phyloP scores from a whole-genome alignment of 1,140 invertebrate genomes.

The Lasioglossum albipes region DNA sequence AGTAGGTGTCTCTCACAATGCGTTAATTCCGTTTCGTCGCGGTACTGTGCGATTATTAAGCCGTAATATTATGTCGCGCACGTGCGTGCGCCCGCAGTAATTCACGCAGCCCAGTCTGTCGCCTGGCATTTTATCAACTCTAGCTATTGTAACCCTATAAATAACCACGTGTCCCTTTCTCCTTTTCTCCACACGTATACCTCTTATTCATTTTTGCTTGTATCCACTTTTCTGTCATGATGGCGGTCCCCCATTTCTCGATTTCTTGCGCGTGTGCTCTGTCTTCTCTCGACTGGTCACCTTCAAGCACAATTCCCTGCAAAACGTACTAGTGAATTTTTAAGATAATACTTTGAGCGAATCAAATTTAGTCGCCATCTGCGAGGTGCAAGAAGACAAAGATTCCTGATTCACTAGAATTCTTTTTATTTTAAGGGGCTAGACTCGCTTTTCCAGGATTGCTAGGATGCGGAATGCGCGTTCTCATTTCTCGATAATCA shows the following conservation, averaged over 20 bases:
- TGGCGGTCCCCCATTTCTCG: neutral
- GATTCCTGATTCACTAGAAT: too few relatives aligned
- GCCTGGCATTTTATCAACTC: slow-evolving; percentile 70
- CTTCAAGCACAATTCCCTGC: too few relatives aligned
- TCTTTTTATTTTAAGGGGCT: too few relatives aligned
- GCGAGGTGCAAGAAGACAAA: too few relatives aligned
- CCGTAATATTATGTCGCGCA: slow-evolving; percentile 44
- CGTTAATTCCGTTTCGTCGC: neutral
- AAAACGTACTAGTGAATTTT: too few relatives aligned
- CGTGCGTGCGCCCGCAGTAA: slow-evolving; percentile 59
- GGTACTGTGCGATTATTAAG: slow-evolving; percentile 3
- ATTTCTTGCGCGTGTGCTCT: neutral
- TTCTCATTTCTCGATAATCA: too few relatives aligned
- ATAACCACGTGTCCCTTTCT: slow-evolving; percentile 55
- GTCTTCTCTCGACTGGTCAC: neutral
- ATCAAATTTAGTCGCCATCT: too few relatives aligned
- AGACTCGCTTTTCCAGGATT: too few relatives aligned
- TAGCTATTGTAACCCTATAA: slow-evolving; percentile 74
- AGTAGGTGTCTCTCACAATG: neutral
- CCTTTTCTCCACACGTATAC: neutral
- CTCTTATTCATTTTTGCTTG: slow-evolving; percentile 7
- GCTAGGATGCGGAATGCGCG: too few relatives aligned
- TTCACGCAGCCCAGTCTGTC: slow-evolving; percentile 58
- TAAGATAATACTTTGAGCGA: too few relatives aligned
- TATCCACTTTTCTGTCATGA: too few relatives aligned